phyloP scores from a whole-genome alignment of 2,888 invertebrate species.

The Phasia obesa region DNA sequence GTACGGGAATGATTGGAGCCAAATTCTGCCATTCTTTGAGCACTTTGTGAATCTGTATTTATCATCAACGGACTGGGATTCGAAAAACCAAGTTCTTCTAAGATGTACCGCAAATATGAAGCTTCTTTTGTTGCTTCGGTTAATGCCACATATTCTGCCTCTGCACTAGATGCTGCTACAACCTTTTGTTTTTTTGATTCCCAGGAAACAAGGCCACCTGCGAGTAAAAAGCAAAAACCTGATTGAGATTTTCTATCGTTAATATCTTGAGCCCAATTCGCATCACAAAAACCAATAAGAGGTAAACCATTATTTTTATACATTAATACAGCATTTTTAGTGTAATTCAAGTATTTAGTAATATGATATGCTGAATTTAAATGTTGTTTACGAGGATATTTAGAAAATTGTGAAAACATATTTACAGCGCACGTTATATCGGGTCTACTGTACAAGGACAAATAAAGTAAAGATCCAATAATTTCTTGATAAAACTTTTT shows the following conservation, averaged over 20 bases:
- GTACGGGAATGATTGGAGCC: no score
- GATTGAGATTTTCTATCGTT: constrained; percentile 9
- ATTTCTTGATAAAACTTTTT: neutral
- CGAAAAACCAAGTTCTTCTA: no score
- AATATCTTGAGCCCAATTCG: neutral
- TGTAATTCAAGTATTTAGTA: neutral
- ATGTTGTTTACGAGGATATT: constrained; percentile 14
- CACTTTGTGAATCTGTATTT: no score
- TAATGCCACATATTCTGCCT: no score
- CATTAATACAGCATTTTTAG: neutral
- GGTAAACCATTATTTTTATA: neutral
- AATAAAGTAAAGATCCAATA: constrained; percentile 3
- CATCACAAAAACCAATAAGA: neutral
- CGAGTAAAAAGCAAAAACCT: neutral
- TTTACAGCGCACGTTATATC: constrained; percentile 9
- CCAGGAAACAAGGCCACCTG: neutral
- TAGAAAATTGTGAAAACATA: constrained; percentile 20
- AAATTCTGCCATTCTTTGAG: no score
- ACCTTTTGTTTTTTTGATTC: neutral
- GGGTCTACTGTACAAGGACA: constrained; percentile 15
- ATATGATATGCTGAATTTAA: neutral
- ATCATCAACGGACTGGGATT: no score
- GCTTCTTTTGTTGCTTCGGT: no score
- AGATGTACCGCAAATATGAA: no score
- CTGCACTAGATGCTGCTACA: no score